Percentiles rank a stretch among this genome's conserved stretches.
Conservation (phyloP, 1,140 invertebrate species). For the Drosophila virilis region DNA sequence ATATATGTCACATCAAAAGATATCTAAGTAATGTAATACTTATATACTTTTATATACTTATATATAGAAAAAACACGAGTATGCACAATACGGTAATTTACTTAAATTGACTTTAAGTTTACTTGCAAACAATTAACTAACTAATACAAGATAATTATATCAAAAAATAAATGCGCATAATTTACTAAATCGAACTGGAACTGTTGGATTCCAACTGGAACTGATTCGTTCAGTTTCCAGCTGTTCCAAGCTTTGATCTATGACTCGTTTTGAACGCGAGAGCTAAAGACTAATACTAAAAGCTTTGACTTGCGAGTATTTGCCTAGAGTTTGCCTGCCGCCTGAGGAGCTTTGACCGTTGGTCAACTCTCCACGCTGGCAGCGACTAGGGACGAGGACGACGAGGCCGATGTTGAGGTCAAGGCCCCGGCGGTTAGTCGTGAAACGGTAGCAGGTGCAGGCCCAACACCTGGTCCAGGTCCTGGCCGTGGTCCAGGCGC, state of each 20-base stretch:
- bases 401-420: conserved; percentile 41
- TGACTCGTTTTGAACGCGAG: conserved; percentile 17
- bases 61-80: conserved; percentile 34
- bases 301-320: conserved; percentile 78
- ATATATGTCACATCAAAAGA: conserved; percentile 30
- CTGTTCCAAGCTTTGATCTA: conserved; percentile 17
- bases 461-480: neutral
- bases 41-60: too few relatives aligned
- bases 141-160: conserved; percentile 39
- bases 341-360: conserved; percentile 14
- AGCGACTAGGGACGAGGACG: conserved; percentile 62
- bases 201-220: conserved; percentile 35
- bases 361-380: conserved; percentile 66
- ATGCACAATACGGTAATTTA: conserved; percentile 34
- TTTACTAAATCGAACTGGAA: conserved; percentile 47
- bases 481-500: conserved; percentile 20
- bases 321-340: conserved; percentile 50
- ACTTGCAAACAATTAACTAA: conserved; percentile 61
- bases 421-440: conserved; percentile 24
- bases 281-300: conserved; percentile 59
- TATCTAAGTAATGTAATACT: conserved; percentile 20
- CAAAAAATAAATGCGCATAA: conserved; percentile 73
- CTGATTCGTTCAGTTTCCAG: neutral
- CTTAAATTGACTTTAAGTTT: conserved; percentile 47
- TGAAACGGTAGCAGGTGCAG: conserved; percentile 12